phyloP scores from a whole-genome alignment of 2,888 invertebrate genomes.

The Bursaphelenchus okinawaensis region DNA sequence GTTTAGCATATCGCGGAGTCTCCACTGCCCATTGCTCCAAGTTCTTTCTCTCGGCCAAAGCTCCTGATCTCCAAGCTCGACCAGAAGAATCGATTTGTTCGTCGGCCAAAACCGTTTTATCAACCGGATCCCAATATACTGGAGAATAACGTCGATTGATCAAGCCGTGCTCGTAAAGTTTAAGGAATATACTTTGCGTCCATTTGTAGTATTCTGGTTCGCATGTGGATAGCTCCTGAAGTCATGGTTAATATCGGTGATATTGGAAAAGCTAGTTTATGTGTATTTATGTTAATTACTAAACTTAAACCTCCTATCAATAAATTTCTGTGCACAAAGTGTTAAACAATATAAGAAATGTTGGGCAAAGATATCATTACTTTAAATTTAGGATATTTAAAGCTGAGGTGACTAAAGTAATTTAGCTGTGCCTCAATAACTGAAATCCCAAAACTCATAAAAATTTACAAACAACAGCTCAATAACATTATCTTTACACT shows the following conservation, averaged over 20 bases:
- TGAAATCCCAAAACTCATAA: no score
- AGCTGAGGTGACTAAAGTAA: no score
- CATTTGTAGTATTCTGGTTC: conserved; percentile 80
- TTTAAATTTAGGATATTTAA: no score
- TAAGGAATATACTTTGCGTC: conserved; percentile 90
- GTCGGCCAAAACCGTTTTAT: conserved; percentile 90
- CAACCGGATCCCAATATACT: conserved; percentile 89
- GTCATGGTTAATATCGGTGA: no score
- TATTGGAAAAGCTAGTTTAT: not conserved
- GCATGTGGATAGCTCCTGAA: conserved; percentile 71
- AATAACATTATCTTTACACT: not conserved
- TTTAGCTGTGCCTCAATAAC: no score
- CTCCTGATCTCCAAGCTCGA: conserved; percentile 82
- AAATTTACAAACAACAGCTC: not conserved
- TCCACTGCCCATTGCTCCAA: conserved; percentile 90
- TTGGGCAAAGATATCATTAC: no score
- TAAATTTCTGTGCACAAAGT: no score
- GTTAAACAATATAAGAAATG: no score
- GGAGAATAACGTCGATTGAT: conserved; percentile 70
- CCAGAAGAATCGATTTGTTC: conserved; percentile 79
- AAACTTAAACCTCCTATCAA: no score
- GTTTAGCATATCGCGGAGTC: conserved; percentile 67
- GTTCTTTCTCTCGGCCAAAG: conserved; percentile 78
- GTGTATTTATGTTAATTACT: not conserved
- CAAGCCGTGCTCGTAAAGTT: conserved; percentile 76